Base-by-base conservation (phyloP, 2,113 vertebrate species). In the Psilopogon haemacephalus region DNA sequence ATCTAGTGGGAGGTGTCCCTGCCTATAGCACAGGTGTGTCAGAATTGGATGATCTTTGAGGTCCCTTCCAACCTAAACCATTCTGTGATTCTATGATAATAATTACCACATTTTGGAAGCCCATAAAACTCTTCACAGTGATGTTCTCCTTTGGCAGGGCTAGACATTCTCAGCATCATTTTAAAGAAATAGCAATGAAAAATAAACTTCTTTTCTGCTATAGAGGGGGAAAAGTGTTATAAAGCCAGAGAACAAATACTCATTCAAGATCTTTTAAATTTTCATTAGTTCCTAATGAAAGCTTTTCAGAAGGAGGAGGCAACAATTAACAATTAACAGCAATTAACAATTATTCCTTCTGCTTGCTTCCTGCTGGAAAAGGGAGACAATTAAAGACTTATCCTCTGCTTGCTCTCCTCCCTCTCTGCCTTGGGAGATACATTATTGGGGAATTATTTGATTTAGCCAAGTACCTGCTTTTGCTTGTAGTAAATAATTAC, bases 281-380 rank as follows among this genome's bases (percentile, higher is more conserved):
- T 88, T 80, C 89, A 85, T 83, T 87, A 90, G 71, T 42, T 94
- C 82, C 82, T 93, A 80, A 71, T 83, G 78, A 88, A 80, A 92
- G 84, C 33, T 68, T 71, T 89, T 55, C 93, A 94, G 88, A 89
- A 52, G 80, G 64, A 69, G 74, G 52, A 90, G 92, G 84, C 77
- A 94, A 93, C 86, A 95, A 94, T 90, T 90, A 94, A 86, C 79
- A 94, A 94, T 94, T 96, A 94, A 64, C 54, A 84, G 59, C 63
- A 90, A 89, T 94, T 94, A 96, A 89, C 85, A 94, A 91, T 87
- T 91, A 94, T 48, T 92, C 62, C 68, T 95, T 90, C 75, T 64
- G 13, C 75, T 74, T 81, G 64, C 75, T 89, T 95, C 89, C 95
- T 95, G 87, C 52, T 95, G 89, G 72, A 95, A 87, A 89, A 68